These are phyloP conservation scores for Neotoxoptera formosana DNA, from an alignment of 1,140 invertebrate species.

Conservation along the genomic window DNA sequence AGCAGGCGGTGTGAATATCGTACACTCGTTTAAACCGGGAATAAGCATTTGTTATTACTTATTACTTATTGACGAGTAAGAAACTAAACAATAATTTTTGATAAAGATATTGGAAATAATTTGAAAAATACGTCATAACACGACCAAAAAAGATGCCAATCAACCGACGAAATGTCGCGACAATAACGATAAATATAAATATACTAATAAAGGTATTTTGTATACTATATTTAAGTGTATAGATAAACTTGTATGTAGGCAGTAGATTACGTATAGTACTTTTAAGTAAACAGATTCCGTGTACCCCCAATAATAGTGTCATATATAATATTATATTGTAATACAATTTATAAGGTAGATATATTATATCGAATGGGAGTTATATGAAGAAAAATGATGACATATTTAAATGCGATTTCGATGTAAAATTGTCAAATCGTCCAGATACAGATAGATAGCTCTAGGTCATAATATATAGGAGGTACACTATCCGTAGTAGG, in stretches of 20 bases:
- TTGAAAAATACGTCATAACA: not conserved
- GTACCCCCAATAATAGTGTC: not conserved
- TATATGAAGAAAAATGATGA: not conserved
- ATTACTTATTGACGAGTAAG: not conserved
- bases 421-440: not conserved
- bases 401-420: not conserved
- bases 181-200: too few species aligned
- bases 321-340: not conserved
- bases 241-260: not conserved
- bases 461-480: not conserved
- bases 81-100: not conserved
- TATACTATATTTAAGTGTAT: not conserved
- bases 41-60: not conserved
- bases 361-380: not conserved
- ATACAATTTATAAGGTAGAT: not conserved
- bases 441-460: not conserved
- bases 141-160: not conserved
- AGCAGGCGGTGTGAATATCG: not conserved
- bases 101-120: not conserved
- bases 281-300: not conserved
- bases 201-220: too few species aligned
- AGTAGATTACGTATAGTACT: not conserved
- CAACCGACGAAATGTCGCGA: not conserved
- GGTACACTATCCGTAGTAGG: not conserved
- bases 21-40: not conserved